phyloP scores from a whole-genome alignment of 2,888 invertebrate genomes.

The Spilarctia lutea region DNA sequence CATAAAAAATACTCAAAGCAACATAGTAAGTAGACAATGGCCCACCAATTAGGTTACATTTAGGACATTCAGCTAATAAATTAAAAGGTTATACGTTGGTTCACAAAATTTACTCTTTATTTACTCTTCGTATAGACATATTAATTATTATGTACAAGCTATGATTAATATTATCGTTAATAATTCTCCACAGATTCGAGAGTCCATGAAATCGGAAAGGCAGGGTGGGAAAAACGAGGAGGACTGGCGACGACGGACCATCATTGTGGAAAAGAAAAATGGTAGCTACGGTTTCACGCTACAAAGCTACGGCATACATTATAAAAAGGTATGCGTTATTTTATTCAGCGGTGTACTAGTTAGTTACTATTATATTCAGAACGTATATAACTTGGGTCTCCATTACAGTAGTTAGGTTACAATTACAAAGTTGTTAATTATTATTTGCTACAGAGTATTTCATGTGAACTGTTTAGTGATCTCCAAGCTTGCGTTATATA shows the following conservation, averaged over 20 bases:
- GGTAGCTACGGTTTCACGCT: slow-evolving; percentile 98
- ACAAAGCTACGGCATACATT: slow-evolving; percentile 99
- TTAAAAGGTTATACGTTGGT: neutral
- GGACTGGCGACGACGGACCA: slow-evolving; percentile 95
- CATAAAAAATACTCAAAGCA: neutral
- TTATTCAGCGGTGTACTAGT: neutral
- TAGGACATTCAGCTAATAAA: neutral
- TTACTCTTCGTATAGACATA: neutral
- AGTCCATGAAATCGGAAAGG: slow-evolving; percentile 76
- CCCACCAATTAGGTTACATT: neutral
- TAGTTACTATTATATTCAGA: neutral
- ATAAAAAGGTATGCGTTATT: slow-evolving; percentile 88
- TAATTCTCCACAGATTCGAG: slow-evolving; percentile 65
- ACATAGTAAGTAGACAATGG: neutral
- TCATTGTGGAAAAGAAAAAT: slow-evolving; percentile 96
- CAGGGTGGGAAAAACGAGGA: slow-evolving; percentile 86
- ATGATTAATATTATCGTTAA: neutral
- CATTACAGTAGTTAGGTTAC: neutral
- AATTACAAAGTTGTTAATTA: neutral
- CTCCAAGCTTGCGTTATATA: neutral
- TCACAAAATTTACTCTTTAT: neutral
- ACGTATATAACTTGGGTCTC: neutral
- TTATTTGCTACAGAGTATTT: neutral
- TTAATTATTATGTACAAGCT: neutral
- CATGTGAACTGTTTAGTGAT: neutral